Base-by-base conservation (phyloP, 2,888 invertebrate species). In the Ptycholaimellus sp. region DNA sequence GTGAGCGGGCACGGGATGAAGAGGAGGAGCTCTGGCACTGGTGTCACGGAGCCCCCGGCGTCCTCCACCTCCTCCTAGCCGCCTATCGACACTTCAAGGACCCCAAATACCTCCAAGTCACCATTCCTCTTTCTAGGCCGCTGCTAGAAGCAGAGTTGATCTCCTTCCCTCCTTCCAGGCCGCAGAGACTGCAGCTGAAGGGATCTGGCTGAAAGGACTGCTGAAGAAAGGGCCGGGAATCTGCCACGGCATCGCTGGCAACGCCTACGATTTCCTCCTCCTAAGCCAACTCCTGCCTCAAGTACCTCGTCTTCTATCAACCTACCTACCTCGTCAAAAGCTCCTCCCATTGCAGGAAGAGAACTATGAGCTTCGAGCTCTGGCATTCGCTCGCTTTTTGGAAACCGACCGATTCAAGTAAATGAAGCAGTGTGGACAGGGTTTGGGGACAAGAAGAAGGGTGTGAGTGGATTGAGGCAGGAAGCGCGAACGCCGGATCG, bases 41-140 rank as follows among this genome's bases (percentile, higher is more conserved):
- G 82, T 82, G 82, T 57, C 81, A 82, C 56, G 82, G 82, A 1
- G 78, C 78, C 9, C 73, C 78, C 7, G 81, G 67, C 61, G 49
- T 40, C 38, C 64, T 80, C 6, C 81, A 79, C 53, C 57, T 79
- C 25, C 69, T 82, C 65, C 77, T 77, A 1, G 74, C 73, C 58
- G 77, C 82, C 1, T 79, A 73, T 56, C 57, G 72, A 22, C 59
- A 72, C 2, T 81, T 72, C 63, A 69, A 72, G 42, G 76, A 80
- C 30, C 62, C 70, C 1, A 72, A 70, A 52, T 82, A 75, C 56
- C 59, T 76, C 21, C 56, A 70, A 11, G 70, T 48, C 78, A 74
- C n/a, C n/a, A n/a, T n/a, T n/a, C n/a, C n/a, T n/a, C n/a, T n/a
- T n/a, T n/a, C n/a, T n/a, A n/a, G n/a, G n/a, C n/a, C n/a, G n/a